Evolutionary conservation across 2,113 vertebrate species (phyloP), one percentile per base, ranked within the genome.

Genomic region (Terrapene triunguis): DNA sequence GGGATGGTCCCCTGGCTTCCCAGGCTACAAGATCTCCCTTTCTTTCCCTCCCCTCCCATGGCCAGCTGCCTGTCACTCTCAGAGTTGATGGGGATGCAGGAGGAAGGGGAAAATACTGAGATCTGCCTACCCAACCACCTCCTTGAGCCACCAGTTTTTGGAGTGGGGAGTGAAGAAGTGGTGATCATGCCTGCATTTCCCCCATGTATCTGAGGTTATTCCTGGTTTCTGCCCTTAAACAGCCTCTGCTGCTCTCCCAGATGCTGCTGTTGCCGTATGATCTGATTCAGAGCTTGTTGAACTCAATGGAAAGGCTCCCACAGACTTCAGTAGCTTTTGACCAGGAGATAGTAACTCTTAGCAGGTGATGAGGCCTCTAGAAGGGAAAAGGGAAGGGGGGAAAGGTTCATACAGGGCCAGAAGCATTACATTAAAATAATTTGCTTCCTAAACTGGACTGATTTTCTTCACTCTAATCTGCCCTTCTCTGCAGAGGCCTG

Each of bases 401-500:
- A 3, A 69, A 16, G 62, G 17, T 69, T 72, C 8, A 22, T 38
- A 10, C 9, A 10, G 65, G 35, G 7, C 44, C 14, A 54, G 29
- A 50, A 78, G 78, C 2, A 1, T 0, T 59, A 55, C 3, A 6
- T 74, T 78, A 44, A 1, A 10, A 57, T 92, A 81, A 72, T 89
- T 87, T 86, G 62, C 59, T 82, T 38, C 84, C 76, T 72, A 38
- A 83, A 76, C 54, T 25, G 29, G 3, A 35, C 11, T 3, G 1
- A 2, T 50, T 44, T 54, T 93, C 53, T 72, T 84, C 89, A 79
- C 88, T 92, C 55, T 19, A 35, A 91, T 62, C 32, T 32, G 5
- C 80, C 69, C 5, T 80, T 95, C 62, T 89, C 95, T 94, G 47
- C 80, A 91, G 6, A 42, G 44, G 32, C 94, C 88, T 90, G 50